These are phyloP conservation scores for Anorthoa munda DNA, from an alignment of 2,888 invertebrate species.

Conservation along the genomic window DNA sequence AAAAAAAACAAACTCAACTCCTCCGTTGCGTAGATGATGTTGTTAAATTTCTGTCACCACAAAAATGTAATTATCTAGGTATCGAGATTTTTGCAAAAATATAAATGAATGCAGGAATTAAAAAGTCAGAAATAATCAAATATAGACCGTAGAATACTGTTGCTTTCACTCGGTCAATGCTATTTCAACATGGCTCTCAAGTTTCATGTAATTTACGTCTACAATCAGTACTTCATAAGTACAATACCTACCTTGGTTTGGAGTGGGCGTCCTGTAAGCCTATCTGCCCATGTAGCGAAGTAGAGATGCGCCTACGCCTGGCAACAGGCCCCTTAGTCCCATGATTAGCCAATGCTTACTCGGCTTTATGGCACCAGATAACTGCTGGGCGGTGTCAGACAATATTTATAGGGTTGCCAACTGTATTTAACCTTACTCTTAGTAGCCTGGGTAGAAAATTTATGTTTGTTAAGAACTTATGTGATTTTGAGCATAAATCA, in stretches of 20 bases:
- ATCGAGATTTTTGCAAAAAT: no score
- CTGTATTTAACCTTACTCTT: no score
- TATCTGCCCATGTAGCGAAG: not conserved
- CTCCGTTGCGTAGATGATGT: no score
- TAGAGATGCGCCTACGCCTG: conserved; percentile 10
- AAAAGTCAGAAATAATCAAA: not conserved
- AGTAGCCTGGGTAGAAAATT: no score
- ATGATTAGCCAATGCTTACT: conserved; percentile 54
- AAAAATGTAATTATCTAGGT: no score
- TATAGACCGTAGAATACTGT: not conserved
- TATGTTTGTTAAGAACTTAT: no score
- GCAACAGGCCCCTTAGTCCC: conserved; percentile 39
- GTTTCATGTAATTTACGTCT: not conserved
- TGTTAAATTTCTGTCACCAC: no score
- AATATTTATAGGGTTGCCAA: conserved; percentile 47
- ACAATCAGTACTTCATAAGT: not conserved
- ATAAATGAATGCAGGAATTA: no score
- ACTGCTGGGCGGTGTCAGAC: conserved; percentile 35
- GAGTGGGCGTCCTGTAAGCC: conserved; percentile 12
- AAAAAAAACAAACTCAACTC: no score
- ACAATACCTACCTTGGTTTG: not conserved
- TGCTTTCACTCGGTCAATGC: no score
- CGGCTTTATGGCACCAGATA: conserved; percentile 56
- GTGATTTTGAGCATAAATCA: no score
- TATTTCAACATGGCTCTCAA: no score